Evolutionary conservation across 2,888 invertebrate species (phyloP).

Genomic region (Colostygia pectinataria): DNA sequence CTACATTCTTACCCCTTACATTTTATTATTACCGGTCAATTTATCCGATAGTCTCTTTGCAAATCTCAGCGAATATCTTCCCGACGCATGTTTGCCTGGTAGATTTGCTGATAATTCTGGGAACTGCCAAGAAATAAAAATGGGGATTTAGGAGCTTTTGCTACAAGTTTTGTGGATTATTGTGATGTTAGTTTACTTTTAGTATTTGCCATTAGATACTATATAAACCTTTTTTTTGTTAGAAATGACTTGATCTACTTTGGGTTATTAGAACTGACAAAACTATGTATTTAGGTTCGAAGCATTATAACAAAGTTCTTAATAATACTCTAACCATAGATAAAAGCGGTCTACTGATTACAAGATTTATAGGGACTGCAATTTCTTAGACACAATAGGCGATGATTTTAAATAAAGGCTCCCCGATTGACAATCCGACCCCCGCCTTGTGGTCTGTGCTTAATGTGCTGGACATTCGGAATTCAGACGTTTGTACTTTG

Average conservation of each 20-base stretch:
- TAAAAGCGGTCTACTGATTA: conserved; percentile 21
- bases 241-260: too few relatives aligned
- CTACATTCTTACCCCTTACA: conserved; percentile 83
- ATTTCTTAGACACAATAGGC: conserved; percentile 66
- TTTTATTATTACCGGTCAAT: conserved; percentile 84
- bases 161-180: conserved; percentile 30
- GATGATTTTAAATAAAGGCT: conserved; percentile 73
- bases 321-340: conserved; percentile 12
- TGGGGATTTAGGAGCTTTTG: conserved; percentile 52
- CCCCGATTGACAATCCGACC: conserved; percentile 65
- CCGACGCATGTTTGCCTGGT: conserved; percentile 68
- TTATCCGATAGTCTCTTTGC: conserved; percentile 73
- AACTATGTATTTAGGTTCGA: too few relatives aligned
- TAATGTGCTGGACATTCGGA: conserved; percentile 78
- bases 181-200: neutral
- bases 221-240: too few relatives aligned
- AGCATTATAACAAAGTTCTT: neutral
- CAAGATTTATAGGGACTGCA: conserved; percentile 41
- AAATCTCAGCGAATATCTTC: conserved; percentile 70
- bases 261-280: too few relatives aligned
- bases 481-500: conserved; percentile 57
- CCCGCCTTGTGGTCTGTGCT: conserved; percentile 67
- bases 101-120: conserved; percentile 71
- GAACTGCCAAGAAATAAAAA: conserved; percentile 64
- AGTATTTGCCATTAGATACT: neutral